phyloP scores from a whole-genome alignment of 1,140 invertebrate species.

The Apis laboriosa region DNA sequence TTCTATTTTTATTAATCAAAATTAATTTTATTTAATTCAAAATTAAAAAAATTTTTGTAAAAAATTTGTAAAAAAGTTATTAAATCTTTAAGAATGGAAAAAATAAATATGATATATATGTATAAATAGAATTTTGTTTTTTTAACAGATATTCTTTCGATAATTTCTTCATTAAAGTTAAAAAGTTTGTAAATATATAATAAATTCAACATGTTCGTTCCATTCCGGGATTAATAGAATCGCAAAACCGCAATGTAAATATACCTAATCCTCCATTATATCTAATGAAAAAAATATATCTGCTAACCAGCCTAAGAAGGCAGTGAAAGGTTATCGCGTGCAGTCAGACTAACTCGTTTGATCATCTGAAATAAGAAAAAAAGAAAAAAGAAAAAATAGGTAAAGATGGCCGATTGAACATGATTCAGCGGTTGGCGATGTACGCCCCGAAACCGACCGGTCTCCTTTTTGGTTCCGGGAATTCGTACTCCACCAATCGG shows the following conservation, averaged over 20 bases:
- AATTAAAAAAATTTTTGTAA: too few relatives aligned
- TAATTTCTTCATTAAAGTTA: neutral
- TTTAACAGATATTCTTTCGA: neutral
- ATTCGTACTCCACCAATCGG: constrained; percentile 63
- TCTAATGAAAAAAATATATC: neutral
- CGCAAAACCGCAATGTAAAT: neutral
- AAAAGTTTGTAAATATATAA: neutral
- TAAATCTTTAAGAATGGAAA: neutral
- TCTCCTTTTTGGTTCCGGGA: constrained; percentile 58
- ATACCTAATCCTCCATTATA: neutral
- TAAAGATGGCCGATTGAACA: constrained; percentile 65
- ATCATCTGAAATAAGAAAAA: neutral
- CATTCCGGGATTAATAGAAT: neutral
- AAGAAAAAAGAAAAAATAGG: constrained; percentile 51
- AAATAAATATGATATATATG: neutral
- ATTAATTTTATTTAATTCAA: too few relatives aligned
- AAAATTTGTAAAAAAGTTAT: too few relatives aligned
- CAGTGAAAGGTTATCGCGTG: constrained; percentile 5
- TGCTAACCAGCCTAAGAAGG: neutral
- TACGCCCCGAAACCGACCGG: constrained; percentile 52
- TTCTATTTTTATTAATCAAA: neutral
- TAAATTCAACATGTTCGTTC: neutral
- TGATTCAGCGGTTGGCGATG: constrained; percentile 70
- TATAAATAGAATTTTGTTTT: neutral
- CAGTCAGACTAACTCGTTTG: neutral